A percentile compares a stretch with the other conserved stretches of the same genome.
phyloP scores from a whole-genome alignment of 2,888 invertebrate species.

The Eretmocerus hayati region DNA sequence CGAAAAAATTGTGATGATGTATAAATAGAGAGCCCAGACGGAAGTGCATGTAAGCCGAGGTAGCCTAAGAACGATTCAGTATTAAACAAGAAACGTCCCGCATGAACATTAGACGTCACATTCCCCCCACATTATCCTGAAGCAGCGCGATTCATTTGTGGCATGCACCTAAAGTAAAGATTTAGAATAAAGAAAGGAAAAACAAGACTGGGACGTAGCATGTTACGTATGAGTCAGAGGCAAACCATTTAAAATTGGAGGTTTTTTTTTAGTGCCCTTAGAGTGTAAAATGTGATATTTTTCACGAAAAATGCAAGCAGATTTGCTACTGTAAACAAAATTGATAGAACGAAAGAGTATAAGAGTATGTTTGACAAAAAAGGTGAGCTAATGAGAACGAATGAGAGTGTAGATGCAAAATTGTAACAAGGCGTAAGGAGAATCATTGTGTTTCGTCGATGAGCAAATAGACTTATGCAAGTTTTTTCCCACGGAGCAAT shows the following conservation, averaged over 20 bases:
- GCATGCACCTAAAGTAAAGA: constrained; percentile 24
- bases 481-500: constrained; percentile 22
- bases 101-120: constrained; percentile 24
- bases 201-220: constrained; percentile 26
- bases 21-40: constrained; percentile 8
- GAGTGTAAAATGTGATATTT: constrained; percentile 26
- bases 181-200: constrained; percentile 23
- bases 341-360: constrained; percentile 11
- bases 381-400: constrained; percentile 1
- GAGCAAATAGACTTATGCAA: constrained; percentile 21
- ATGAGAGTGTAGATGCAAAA: not conserved
- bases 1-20: constrained; percentile 6
- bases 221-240: constrained; percentile 24
- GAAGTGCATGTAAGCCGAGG: constrained; percentile 18
- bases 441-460: constrained; percentile 22
- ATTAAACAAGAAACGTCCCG: constrained; percentile 26
- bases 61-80: constrained; percentile 23
- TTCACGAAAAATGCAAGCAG: constrained; percentile 24
- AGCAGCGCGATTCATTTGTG: constrained; percentile 24
- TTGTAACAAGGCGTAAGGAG: constrained; percentile 2
- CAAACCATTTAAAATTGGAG: constrained; percentile 24
- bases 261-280: constrained; percentile 25
- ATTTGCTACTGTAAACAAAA: too few relatives aligned
- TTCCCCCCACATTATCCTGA: constrained; percentile 25
- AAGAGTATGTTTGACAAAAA: constrained; percentile 4